These are phyloP conservation scores for Chrysina gloriosa DNA, from an alignment of 2,888 invertebrate genomes.

Conservation along the genomic window DNA sequence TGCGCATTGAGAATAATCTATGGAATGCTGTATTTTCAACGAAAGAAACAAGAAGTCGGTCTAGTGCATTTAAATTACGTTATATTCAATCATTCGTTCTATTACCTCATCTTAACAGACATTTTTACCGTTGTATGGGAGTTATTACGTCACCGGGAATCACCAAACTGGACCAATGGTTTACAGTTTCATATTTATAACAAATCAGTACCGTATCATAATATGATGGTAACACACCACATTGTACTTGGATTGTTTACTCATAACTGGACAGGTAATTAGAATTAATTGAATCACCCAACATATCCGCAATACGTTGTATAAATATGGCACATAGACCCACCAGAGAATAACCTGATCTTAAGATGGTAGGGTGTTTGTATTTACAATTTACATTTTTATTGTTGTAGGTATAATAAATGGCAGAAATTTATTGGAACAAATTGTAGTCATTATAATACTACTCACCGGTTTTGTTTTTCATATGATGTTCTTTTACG, in stretches of 20 bases:
- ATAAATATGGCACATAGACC: too few species aligned
- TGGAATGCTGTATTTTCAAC: constrained; percentile 17
- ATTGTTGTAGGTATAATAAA: constrained; percentile 33
- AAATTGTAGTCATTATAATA: constrained; percentile 19
- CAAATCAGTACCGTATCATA: neutral
- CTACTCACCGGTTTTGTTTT: constrained; percentile 28
- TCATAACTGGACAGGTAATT: constrained; percentile 28
- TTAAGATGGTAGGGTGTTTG: too few species aligned
- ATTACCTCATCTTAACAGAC: constrained; percentile 2
- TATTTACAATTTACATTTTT: too few species aligned
- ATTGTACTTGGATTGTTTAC: constrained; percentile 23
- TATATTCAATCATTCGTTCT: constrained; percentile 19
- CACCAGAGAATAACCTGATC: too few species aligned
- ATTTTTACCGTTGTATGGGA: constrained; percentile 16
- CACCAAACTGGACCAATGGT: constrained; percentile 17
- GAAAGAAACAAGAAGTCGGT: constrained; percentile 34
- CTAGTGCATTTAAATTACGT: constrained; percentile 13
- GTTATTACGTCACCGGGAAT: neutral
- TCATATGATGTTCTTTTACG: constrained; percentile 31
- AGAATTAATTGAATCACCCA: too few species aligned
- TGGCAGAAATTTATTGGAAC: constrained; percentile 13
- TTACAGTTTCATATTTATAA: constrained; percentile 4
- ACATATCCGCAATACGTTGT: too few species aligned
- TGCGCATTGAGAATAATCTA: constrained; percentile 22
- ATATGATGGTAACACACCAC: constrained; percentile 14